A percentile compares a stretch with the other conserved stretches of the same genome.
Evolutionary conservation across 2,113 vertebrate genomes (phyloP).

Genomic region (Platysternon megacephalum): DNA sequence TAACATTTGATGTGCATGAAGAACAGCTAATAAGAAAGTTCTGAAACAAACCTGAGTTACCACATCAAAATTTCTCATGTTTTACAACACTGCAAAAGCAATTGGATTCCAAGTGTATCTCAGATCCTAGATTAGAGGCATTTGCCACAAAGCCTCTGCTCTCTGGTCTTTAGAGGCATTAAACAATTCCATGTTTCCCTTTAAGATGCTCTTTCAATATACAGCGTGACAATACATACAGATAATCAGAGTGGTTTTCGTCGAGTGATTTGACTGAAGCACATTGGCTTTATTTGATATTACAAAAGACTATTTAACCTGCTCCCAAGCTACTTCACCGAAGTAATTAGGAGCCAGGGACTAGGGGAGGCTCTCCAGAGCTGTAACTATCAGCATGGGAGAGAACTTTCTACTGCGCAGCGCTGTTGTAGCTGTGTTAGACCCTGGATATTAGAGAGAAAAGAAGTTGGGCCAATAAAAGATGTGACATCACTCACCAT

Average conservation of each 20-base stretch:
- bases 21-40: slow-evolving; percentile 67
- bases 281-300: slow-evolving; percentile 70
- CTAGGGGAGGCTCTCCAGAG: slow-evolving; percentile 29
- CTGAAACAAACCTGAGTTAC: slow-evolving; percentile 55
- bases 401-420: slow-evolving; percentile 36
- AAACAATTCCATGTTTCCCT: slow-evolving; percentile 64
- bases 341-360: slow-evolving; percentile 68
- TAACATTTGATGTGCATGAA: slow-evolving; percentile 70
- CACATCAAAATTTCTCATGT: slow-evolving; percentile 56
- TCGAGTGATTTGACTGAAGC: slow-evolving; percentile 68
- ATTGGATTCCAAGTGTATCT: slow-evolving; percentile 61
- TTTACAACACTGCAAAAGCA: slow-evolving; percentile 60
- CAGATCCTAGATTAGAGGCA: slow-evolving; percentile 65
- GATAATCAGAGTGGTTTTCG: slow-evolving; percentile 70
- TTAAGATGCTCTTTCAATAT: slow-evolving; percentile 69
- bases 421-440: neutral
- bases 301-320: slow-evolving; percentile 73
- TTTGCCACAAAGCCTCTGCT: slow-evolving; percentile 55
- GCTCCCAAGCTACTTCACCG: slow-evolving; percentile 58
- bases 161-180: slow-evolving; percentile 65
- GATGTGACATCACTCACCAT: neutral
- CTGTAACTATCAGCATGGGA: slow-evolving; percentile 13
- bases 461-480: neutral
- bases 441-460: neutral
- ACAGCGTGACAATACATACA: slow-evolving; percentile 50